Conservation (phyloP, 1,140 invertebrate species). For the Drosophila kepulauana region DNA sequence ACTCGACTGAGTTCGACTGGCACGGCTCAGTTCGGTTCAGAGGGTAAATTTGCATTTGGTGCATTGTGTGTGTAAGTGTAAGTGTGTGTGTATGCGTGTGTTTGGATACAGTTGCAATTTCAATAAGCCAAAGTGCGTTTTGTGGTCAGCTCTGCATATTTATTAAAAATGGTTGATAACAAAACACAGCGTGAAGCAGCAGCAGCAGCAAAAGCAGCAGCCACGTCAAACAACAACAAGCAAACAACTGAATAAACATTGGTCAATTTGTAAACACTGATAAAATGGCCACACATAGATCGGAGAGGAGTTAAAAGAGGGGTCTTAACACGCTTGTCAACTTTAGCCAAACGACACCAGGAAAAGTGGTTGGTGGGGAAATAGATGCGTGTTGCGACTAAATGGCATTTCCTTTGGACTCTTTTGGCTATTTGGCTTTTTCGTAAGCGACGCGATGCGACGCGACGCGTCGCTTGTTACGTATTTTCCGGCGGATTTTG, state of each 20-base stretch:
- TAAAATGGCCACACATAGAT: constrained; percentile 14
- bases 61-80: constrained; percentile 30
- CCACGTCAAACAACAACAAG: constrained; percentile 7
- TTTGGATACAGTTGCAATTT: constrained; percentile 53
- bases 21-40: constrained; percentile 21
- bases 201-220: constrained; percentile 1
- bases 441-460: constrained; percentile 41
- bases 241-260: constrained; percentile 62
- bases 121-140: constrained; percentile 78
- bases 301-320: background rate
- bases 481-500: constrained; percentile 82
- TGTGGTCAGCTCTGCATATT: constrained; percentile 66
- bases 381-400: constrained; percentile 49
- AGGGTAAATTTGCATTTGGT: constrained; percentile 50
- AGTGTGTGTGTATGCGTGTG: background rate
- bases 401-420: constrained; percentile 77
- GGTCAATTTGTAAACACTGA: constrained; percentile 76
- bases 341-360: constrained; percentile 51
- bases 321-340: constrained; percentile 72
- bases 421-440: constrained; percentile 58
- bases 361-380: constrained; percentile 8
- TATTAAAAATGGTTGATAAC: constrained; percentile 62
- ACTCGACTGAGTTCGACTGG: constrained; percentile 3
- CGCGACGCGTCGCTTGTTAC: constrained; percentile 57
- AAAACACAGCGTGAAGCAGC: constrained; percentile 14